Percentiles rank a stretch among this genome's conserved stretches.
These are phyloP conservation scores for Rhimphoctona megacephalus DNA, from an alignment of 2,888 invertebrate genomes.

Conservation along the genomic window DNA sequence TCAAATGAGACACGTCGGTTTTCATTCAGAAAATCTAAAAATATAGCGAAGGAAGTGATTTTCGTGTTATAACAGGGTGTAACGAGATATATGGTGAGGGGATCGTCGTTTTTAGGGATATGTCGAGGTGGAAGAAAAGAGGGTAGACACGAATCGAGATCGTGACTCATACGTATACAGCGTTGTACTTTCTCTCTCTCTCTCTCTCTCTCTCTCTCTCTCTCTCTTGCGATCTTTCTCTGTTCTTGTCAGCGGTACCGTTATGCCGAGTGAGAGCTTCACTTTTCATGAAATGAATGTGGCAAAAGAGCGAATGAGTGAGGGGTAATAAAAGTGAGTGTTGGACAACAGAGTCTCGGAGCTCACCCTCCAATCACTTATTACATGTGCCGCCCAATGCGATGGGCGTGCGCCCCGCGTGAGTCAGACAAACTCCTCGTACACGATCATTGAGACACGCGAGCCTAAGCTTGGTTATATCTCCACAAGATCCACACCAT, in stretches of 20 bases:
- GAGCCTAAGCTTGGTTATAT: constrained; percentile 49
- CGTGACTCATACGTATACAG: constrained; percentile 56
- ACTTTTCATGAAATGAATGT: constrained; percentile 55
- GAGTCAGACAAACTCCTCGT: constrained; percentile 69
- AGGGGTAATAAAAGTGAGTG: constrained; percentile 63
- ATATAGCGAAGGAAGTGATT: constrained; percentile 42
- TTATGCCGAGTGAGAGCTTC: constrained; percentile 40
- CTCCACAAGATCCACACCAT: constrained; percentile 18
- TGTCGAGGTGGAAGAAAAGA: constrained; percentile 47
- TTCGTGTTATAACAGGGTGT: constrained; percentile 46
- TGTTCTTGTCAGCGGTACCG: constrained; percentile 65
- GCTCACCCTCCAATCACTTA: constrained; percentile 70
- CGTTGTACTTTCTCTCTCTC: constrained; percentile 27
- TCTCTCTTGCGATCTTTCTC: constrained; percentile 68
- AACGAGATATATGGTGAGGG: constrained; percentile 54
- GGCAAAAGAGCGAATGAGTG: constrained; percentile 32
- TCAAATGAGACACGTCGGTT: constrained; percentile 1
- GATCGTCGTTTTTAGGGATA: constrained; percentile 44
- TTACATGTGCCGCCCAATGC: constrained; percentile 57
- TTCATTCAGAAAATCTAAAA: constrained; percentile 3
- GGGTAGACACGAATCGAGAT: constrained; percentile 59
- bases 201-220: constrained; percentile 65
- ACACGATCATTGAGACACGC: constrained; percentile 69
- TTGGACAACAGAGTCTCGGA: constrained; percentile 48
- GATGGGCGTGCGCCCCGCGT: constrained; percentile 63